Percentiles rank a stretch among this genome's conserved stretches.
Conservation (phyloP, 2,113 vertebrate species). For the Salvelinus sp. region DNA sequence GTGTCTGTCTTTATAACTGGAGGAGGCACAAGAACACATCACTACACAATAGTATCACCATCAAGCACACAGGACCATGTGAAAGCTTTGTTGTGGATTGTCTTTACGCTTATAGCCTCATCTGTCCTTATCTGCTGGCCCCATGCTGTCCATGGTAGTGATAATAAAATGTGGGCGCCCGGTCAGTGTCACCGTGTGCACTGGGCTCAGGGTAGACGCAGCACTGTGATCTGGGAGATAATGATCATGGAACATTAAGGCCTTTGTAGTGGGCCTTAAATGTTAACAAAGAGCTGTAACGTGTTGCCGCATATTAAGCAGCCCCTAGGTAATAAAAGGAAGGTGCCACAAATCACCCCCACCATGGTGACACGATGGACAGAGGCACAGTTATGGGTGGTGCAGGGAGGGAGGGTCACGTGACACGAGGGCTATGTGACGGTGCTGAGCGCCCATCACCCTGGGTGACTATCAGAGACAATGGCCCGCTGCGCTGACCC, state of each 20-base stretch:
- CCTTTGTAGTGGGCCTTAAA: background rate
- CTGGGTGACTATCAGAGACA: conserved; percentile 47
- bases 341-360: background rate
- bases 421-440: background rate
- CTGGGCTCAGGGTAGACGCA: background rate
- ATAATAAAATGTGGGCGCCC: background rate
- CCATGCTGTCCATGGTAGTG: background rate
- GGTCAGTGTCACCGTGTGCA: background rate
- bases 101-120: background rate
- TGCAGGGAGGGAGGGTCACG: conserved; percentile 4
- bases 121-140: conserved; percentile 8
- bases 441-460: conserved; percentile 2
- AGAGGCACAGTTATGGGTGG: conserved; percentile 14
- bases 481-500: conserved; percentile 43
- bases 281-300: background rate
- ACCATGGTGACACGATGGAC: conserved; percentile 2
- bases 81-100: background rate
- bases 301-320: background rate
- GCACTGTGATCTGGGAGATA: background rate
- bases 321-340: background rate
- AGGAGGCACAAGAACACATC: too few species aligned
- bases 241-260: background rate
- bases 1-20: too few species aligned
- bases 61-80: background rate
- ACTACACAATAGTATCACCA: too few species aligned